These are phyloP conservation scores for Anabas testudineus DNA, from an alignment of 2,797 vertebrate genomes.

Conservation along the genomic window DNA sequence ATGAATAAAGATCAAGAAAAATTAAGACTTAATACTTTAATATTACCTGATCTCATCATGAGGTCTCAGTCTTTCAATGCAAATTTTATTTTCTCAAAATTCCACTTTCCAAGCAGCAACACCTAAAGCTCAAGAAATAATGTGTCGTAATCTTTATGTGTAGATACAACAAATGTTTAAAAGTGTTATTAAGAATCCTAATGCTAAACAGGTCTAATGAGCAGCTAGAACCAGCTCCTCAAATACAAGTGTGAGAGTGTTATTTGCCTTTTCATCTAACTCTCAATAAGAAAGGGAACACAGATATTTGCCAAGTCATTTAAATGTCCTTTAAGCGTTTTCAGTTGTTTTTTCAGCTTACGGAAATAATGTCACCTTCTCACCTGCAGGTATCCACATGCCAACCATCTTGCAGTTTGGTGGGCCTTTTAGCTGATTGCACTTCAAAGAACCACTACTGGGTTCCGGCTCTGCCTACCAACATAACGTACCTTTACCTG, in stretches of 20 bases:
- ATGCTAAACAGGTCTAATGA: too few relatives aligned
- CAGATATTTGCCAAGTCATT: neutral
- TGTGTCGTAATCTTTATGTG: too few relatives aligned
- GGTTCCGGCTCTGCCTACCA: constrained; percentile 83
- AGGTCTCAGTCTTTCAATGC: too few relatives aligned
- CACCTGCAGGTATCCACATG: constrained; percentile 54
- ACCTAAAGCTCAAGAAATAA: too few relatives aligned
- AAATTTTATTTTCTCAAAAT: too few relatives aligned
- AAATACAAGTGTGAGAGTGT: neutral
- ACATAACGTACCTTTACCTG: constrained; percentile 80
- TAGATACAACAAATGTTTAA: too few relatives aligned
- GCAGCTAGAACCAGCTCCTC: too few relatives aligned
- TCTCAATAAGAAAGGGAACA: neutral
- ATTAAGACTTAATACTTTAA: too few relatives aligned
- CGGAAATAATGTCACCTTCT: neutral
- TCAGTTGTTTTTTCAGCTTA: neutral
- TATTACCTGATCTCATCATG: too few relatives aligned
- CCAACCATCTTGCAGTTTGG: constrained; percentile 66
- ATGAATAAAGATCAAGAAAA: too few relatives aligned
- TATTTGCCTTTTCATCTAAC: neutral
- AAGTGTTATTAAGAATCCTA: too few relatives aligned
- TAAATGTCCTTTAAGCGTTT: neutral
- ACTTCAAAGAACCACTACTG: constrained; percentile 43
- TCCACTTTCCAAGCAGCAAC: too few relatives aligned
- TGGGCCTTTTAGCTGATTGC: constrained; percentile 64